Evolutionary conservation across 2,113 vertebrate species (phyloP).

Genomic region (Channa maculata): DNA sequence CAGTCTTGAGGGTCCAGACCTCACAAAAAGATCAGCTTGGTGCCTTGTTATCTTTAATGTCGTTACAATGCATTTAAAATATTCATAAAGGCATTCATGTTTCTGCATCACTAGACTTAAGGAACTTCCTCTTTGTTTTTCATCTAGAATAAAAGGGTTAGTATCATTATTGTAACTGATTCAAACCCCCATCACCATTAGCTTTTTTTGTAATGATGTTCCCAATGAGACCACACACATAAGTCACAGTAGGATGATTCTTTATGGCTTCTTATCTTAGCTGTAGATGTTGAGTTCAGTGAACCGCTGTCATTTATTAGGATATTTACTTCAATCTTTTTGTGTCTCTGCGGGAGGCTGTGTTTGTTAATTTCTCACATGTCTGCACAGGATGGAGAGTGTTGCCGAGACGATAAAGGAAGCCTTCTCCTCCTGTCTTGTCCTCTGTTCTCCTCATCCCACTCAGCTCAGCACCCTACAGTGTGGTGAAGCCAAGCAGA

Average conservation of each 20-base stretch:
- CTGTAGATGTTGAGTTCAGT: slow-evolving; percentile 24
- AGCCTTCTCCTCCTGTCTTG: slow-evolving; percentile 38
- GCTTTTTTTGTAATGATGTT: slow-evolving; percentile 26
- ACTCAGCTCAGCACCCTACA: slow-evolving; percentile 54
- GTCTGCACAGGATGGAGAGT: slow-evolving; percentile 46
- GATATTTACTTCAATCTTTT: slow-evolving; percentile 47
- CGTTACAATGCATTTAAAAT: slow-evolving; percentile 58
- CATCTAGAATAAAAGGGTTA: slow-evolving; percentile 38
- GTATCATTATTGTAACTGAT: slow-evolving; percentile 24
- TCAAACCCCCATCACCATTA: slow-evolving; percentile 30
- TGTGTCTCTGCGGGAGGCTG: slow-evolving; percentile 49
- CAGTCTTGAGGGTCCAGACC: slow-evolving; percentile 61
- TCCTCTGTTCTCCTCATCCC: slow-evolving; percentile 41
- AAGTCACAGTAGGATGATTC: slow-evolving; percentile 14
- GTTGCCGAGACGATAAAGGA: slow-evolving; percentile 58
- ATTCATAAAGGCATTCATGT: slow-evolving; percentile 54
- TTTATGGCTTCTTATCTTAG: slow-evolving; percentile 28
- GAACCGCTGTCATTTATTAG: slow-evolving; percentile 45
- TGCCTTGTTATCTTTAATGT: slow-evolving; percentile 55
- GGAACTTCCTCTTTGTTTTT: slow-evolving; percentile 53
- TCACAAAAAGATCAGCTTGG: slow-evolving; percentile 58
- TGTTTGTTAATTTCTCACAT: slow-evolving; percentile 72
- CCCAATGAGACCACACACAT: slow-evolving; percentile 26
- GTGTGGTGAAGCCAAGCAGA: slow-evolving; percentile 63
- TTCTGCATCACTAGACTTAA: slow-evolving; percentile 34